Conservation (phyloP, 2,797 vertebrate species). For the Alcedo quadribrachys region DNA sequence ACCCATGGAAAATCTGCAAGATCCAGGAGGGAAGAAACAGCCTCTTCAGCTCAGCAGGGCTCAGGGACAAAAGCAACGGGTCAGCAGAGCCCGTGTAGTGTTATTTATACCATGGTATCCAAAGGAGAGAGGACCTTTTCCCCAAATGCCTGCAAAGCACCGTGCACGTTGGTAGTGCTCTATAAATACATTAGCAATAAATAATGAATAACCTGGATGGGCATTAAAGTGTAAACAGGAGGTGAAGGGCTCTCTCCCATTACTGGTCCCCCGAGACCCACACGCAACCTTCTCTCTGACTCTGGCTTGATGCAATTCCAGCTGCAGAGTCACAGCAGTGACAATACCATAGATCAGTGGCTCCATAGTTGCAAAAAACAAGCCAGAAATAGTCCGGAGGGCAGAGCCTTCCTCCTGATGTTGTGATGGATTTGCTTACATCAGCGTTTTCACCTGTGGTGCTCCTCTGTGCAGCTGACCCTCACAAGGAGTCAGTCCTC, state of each 20-base stretch:
- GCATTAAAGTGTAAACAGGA: slow-evolving; percentile 61
- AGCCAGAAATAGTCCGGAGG: slow-evolving; percentile 35
- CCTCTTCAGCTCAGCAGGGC: fast-evolving
- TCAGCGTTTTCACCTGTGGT: not conserved
- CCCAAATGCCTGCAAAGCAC: not conserved
- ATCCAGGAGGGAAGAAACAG: not conserved
- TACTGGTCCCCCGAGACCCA: not conserved
- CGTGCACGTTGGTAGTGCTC: not conserved
- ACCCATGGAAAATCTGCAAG: not conserved
- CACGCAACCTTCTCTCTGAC: not conserved
- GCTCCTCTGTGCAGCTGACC: not conserved
- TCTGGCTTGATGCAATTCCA: not conserved
- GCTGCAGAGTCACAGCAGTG: slow-evolving; percentile 46
- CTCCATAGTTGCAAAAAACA: slow-evolving; percentile 28
- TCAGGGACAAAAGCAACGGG: fast-evolving
- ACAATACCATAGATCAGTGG: slow-evolving; percentile 49
- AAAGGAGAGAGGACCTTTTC: not conserved
- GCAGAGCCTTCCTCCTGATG: not conserved
- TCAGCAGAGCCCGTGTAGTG: fast-evolving
- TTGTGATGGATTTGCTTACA: not conserved
- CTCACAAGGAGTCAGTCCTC: not conserved
- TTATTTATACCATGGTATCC: not conserved
- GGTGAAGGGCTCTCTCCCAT: slow-evolving; percentile 62
- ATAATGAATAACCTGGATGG: slow-evolving; percentile 61
- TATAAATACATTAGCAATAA: slow-evolving; percentile 66